Base-by-base conservation (phyloP, 2,797 vertebrate genomes). In the Coluber constrictor region DNA sequence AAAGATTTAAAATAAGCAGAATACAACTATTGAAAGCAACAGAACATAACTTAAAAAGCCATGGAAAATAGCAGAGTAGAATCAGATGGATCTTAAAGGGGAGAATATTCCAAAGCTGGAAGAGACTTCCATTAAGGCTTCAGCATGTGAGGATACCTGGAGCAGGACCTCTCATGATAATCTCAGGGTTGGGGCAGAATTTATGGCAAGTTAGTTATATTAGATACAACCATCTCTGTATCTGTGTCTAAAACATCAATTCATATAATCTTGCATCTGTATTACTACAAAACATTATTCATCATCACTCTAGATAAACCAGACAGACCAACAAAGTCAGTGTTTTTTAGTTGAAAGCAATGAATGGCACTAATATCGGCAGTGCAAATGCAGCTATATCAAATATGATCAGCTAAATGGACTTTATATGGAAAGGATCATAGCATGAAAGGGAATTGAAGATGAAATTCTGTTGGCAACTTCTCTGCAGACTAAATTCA, bases 271-370 rank as follows among this genome's bases (percentile, higher is more conserved):
- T 86, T 43, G 11, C 25, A 60, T 61, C 55, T 51, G 18, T 61
- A 56, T 43, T n/a, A 91, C 54, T 88, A 88, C 86, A 83, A 91
- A 90, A 91, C 11, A 70, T 89, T 23, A 91, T 16, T 70, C 66
- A 91, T 59, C n/a, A 32, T 89, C 57, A 86, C 9, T 83, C 16
- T 83, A 51, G 57, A 66, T 91, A 32, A 91, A 56, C 51, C 4
- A n/a, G 87, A 57, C 56, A 59, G 11, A 93, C 29, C 37, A 29
- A 29, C 57, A 63, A 61, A 18, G n/a, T 89, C 55, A 20, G 32
- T 27, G 57, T 23, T 37, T 3, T 86, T 91, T 63, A 93, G 54
- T 51, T 25, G 47, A 63, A 86, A n/a, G 3, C 70, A 47, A 55
- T 61, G 43, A 32, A 83, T 29, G 86, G 57, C 66, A 27, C 3